Evolutionary conservation across 2,113 vertebrate genomes (phyloP).

Genomic region (Dicentrarchus labrax): DNA sequence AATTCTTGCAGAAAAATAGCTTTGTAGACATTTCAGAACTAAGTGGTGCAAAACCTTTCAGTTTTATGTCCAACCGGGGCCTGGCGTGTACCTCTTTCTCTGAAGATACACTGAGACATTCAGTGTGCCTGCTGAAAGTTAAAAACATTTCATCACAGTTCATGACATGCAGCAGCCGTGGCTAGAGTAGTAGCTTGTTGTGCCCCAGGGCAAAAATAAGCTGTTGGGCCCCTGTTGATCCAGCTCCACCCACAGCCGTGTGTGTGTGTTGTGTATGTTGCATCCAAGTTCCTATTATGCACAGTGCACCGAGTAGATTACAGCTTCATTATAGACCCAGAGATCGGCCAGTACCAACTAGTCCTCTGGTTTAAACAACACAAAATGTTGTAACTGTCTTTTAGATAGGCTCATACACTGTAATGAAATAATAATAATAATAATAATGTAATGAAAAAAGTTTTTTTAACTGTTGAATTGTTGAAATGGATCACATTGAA

Average conservation of each 20-base stretch:
- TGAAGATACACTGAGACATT: neutral
- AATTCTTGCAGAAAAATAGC: neutral
- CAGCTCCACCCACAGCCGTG: neutral
- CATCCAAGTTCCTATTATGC: neutral
- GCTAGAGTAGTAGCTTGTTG: too few species aligned
- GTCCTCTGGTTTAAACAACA: neutral
- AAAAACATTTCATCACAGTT: constrained; percentile 3
- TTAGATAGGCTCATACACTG: neutral
- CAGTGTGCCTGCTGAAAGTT: neutral
- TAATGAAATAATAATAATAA: too few species aligned
- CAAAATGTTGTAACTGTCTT: neutral
- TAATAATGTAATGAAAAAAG: too few species aligned
- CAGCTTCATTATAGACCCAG: neutral
- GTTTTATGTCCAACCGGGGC: neutral
- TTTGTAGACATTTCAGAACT: neutral
- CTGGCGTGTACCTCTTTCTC: neutral
- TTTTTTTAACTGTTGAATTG: too few species aligned
- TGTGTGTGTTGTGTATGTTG: neutral
- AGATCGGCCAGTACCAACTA: neutral
- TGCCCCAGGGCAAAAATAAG: neutral
- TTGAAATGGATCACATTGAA: too few species aligned
- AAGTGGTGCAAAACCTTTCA: neutral
- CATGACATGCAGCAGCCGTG: neutral
- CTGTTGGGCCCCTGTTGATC: neutral
- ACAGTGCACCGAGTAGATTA: too few species aligned